Evolutionary conservation across 1,140 invertebrate genomes (phyloP).

Genomic region (Drosophila equinoxialis): DNA sequence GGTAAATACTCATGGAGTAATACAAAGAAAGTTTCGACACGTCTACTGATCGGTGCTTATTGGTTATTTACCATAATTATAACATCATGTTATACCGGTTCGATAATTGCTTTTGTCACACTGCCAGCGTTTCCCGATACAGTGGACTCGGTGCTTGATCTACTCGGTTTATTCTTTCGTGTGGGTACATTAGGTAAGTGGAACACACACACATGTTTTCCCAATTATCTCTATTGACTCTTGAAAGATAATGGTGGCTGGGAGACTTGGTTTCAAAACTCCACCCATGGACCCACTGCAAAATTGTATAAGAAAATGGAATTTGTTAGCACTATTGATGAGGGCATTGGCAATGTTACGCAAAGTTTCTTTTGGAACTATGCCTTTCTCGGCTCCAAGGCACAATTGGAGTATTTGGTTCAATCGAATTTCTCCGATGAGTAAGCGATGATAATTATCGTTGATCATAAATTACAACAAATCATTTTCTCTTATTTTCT

Average conservation of each 20-base stretch:
- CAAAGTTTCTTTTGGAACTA: conserved; percentile 89
- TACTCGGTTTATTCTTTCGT: conserved; percentile 85
- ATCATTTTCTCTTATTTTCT: neutral
- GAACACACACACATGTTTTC: too few species aligned
- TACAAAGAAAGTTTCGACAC: conserved; percentile 87
- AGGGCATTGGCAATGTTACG: conserved; percentile 88
- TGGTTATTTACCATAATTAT: conserved; percentile 92
- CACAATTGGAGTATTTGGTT: conserved; percentile 87
- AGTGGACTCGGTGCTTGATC: conserved; percentile 86
- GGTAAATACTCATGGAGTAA: conserved; percentile 88
- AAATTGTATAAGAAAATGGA: conserved; percentile 87
- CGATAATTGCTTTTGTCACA: conserved; percentile 91
- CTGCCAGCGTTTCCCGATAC: conserved; percentile 88
- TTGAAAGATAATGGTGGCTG: conserved; percentile 87
- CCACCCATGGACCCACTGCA: conserved; percentile 85
- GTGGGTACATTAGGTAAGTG: conserved; percentile 74
- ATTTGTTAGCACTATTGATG: conserved; percentile 86
- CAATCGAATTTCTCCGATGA: conserved; percentile 87
- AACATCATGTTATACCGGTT: conserved; percentile 90
- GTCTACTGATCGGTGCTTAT: conserved; percentile 88
- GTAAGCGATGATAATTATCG: conserved; percentile 71
- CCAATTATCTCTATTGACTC: neutral
- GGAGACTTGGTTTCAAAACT: conserved; percentile 87
- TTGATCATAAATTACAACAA: neutral
- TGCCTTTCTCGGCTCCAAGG: conserved; percentile 88